phyloP scores from a whole-genome alignment of 2,797 vertebrate genomes.

The Aulostomus chinensis region DNA sequence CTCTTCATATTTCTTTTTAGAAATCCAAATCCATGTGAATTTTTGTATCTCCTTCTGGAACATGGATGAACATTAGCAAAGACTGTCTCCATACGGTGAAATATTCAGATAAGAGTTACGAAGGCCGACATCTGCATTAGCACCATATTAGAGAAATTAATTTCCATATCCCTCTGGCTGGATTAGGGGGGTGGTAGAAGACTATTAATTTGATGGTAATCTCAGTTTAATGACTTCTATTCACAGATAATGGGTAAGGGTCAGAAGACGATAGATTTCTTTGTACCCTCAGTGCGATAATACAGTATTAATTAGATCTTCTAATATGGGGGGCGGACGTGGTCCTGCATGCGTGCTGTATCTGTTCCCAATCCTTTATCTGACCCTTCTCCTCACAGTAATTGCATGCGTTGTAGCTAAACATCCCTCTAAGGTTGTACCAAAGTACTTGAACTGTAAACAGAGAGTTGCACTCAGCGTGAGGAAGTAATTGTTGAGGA shows the following conservation, averaged over 20 bases:
- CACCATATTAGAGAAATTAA: conserved; percentile 32
- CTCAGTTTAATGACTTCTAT: conserved; percentile 65
- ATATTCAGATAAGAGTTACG: background rate
- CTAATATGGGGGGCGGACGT: conserved; percentile 1
- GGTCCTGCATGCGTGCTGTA: background rate
- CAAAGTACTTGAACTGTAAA: too few relatives aligned
- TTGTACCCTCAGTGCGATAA: conserved; percentile 26
- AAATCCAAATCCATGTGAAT: background rate
- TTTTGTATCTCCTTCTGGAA: background rate
- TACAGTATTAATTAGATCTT: conserved; percentile 49
- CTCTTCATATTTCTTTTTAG: background rate
- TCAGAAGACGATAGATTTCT: conserved; percentile 41
- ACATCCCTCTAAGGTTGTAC: background rate
- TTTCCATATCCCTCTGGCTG: conserved; percentile 39
- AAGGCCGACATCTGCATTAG: conserved; percentile 26
- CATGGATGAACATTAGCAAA: too few relatives aligned
- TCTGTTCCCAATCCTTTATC: background rate
- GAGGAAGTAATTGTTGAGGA: too few relatives aligned
- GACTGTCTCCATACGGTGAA: background rate
- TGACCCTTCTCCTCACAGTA: background rate
- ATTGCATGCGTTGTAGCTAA: background rate
- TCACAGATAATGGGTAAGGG: conserved; percentile 59
- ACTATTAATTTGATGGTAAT: conserved; percentile 67
- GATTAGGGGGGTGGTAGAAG: conserved; percentile 33
- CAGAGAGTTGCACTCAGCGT: too few relatives aligned